phyloP scores from a whole-genome alignment of 30 jellyfish, hydroid and myxozoan species.

The Rhopilema esculentum region DNA sequence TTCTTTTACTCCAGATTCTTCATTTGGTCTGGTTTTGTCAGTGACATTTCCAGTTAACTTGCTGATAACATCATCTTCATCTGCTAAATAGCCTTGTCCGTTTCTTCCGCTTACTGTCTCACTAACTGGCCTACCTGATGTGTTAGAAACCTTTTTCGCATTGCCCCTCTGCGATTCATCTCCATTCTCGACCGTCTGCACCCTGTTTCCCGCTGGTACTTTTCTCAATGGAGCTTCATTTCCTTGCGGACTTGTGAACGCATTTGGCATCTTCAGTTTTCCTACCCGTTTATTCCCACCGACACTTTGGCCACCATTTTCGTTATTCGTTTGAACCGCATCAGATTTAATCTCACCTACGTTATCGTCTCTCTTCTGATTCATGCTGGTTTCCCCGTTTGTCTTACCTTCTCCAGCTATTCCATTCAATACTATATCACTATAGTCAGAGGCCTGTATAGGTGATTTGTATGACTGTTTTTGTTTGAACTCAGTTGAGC shows the following conservation, averaged over 20 bases:
- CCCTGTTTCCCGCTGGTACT: neutral
- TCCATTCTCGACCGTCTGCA: neutral
- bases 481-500: neutral
- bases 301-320: neutral
- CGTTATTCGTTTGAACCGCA: neutral
- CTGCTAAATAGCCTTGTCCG: no score
- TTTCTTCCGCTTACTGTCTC: neutral
- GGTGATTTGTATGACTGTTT: constrained; percentile 2
- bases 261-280: constrained; percentile 33
- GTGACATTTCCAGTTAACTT: neutral
- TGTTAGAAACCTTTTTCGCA: no score
- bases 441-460: neutral
- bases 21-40: neutral
- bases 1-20: neutral
- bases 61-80: neutral
- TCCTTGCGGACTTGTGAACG: constrained; percentile 16
- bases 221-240: neutral
- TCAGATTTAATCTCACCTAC: neutral
- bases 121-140: neutral
- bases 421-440: neutral
- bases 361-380: neutral
- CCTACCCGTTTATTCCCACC: constrained; percentile 19
- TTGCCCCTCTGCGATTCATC: neutral
- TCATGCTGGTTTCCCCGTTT: neutral
- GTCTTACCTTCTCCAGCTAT: neutral